These are phyloP conservation scores for Synchiropus splendidus DNA, from an alignment of 2,113 vertebrate species.

Conservation along the genomic window DNA sequence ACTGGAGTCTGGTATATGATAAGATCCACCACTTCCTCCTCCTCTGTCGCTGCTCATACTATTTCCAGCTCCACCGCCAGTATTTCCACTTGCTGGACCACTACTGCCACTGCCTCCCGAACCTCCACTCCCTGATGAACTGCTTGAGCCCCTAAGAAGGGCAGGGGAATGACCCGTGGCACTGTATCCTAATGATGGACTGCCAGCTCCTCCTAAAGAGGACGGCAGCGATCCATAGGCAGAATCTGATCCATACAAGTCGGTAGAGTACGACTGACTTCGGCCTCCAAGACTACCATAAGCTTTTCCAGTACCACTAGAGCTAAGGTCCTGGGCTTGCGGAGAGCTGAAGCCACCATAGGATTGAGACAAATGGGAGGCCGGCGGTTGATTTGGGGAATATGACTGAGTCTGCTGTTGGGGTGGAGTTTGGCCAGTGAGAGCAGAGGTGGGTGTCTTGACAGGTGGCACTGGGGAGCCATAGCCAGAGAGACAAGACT, in stretches of 20 bases:
- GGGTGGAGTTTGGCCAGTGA: constrained; percentile 75
- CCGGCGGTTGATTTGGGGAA: constrained; percentile 73
- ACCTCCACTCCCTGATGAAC: constrained; percentile 59
- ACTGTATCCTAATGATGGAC: constrained; percentile 80
- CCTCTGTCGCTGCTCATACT: constrained; percentile 55
- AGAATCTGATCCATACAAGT: constrained; percentile 68
- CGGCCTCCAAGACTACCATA: constrained; percentile 64
- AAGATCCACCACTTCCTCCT: constrained; percentile 60
- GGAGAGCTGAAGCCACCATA: constrained; percentile 76
- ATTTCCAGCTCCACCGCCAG: constrained; percentile 55
- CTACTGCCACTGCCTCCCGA: constrained; percentile 57
- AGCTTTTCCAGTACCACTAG: constrained; percentile 61
- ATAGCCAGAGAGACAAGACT: constrained; percentile 70
- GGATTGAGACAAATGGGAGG: constrained; percentile 64
- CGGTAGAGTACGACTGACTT: constrained; percentile 75
- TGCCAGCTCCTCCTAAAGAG: constrained; percentile 72
- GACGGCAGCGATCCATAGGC: constrained; percentile 69
- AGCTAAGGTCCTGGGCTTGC: constrained; percentile 77
- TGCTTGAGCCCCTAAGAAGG: constrained; percentile 71
- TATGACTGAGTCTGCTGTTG: constrained; percentile 72
- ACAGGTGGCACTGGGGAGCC: constrained; percentile 69
- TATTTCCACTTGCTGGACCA: constrained; percentile 56
- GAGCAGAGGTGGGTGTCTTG: constrained; percentile 77
- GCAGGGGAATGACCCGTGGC: constrained; percentile 87
- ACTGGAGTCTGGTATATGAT: constrained; percentile 77